phyloP scores from a whole-genome alignment of 1,140 invertebrate genomes.

The Oscheius sp. region DNA sequence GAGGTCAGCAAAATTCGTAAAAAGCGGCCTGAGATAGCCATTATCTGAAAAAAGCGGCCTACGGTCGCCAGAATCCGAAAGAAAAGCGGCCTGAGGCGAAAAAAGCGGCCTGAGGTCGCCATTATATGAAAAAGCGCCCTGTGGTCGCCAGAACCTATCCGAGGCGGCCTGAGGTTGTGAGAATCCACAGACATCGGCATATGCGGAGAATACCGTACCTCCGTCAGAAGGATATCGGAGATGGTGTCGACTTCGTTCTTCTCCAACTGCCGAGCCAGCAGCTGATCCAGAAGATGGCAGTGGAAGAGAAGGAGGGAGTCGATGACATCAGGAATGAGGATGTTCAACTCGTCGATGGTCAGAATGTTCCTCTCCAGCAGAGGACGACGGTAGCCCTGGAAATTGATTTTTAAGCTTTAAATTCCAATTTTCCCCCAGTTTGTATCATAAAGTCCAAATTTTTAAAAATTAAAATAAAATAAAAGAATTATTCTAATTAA shows the following conservation, averaged over 20 bases:
- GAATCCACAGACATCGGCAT: too few relatives aligned
- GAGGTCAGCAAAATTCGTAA: too few relatives aligned
- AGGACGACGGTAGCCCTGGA: slow-evolving; percentile 27
- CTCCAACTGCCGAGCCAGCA: slow-evolving; percentile 4
- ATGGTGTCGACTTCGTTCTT: slow-evolving; percentile 28
- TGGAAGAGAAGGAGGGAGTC: slow-evolving; percentile 34
- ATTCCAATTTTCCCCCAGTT: background rate
- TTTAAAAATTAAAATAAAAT: background rate
- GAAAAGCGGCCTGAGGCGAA: too few relatives aligned
- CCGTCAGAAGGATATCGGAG: slow-evolving; percentile 25
- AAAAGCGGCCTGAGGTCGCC: too few relatives aligned
- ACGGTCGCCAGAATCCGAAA: too few relatives aligned
- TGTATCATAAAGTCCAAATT: background rate
- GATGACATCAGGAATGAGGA: slow-evolving; percentile 34
- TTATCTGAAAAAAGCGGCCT: too few relatives aligned
- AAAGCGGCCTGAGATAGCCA: too few relatives aligned
- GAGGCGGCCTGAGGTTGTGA: too few relatives aligned
- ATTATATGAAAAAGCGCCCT: background rate
- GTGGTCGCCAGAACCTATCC: background rate
- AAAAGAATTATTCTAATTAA: background rate
- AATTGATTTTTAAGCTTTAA: background rate
- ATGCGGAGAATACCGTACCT: slow-evolving; percentile 14
- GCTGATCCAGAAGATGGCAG: slow-evolving; percentile 12
- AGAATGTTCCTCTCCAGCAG: slow-evolving; percentile 26
- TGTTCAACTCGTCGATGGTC: slow-evolving; percentile 10